phyloP scores from a whole-genome alignment of 2,113 vertebrate species.

The Poeciliopsis prolifica region DNA sequence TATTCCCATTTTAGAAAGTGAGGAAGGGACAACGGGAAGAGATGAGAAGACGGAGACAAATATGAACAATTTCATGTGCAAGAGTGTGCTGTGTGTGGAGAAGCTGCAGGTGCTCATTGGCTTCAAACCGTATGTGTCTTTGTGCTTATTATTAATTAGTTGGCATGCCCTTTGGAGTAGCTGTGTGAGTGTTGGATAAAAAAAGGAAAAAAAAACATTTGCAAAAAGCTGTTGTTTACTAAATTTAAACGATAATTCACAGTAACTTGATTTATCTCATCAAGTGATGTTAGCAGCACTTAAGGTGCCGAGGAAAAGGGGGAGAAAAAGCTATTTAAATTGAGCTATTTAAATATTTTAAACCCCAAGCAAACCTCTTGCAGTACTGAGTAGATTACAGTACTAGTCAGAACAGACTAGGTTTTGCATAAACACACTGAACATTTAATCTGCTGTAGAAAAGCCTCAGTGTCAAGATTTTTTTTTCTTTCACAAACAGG shows the following conservation, averaged over 20 bases:
- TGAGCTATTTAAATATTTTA: conserved; percentile 55
- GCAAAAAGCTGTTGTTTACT: conserved; percentile 16
- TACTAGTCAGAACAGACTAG: conserved; percentile 6
- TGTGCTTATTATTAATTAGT: conserved; percentile 25
- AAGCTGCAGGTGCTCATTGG: conserved; percentile 49
- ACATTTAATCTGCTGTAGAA: conserved; percentile 58
- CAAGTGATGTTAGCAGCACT: conserved; percentile 43
- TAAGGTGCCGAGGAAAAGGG: conserved; percentile 34
- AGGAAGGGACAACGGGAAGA: conserved; percentile 22
- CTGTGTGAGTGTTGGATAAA: not conserved
- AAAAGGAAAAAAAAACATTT: not conserved
- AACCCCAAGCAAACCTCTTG: conserved; percentile 57
- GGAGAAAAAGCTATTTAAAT: conserved; percentile 28
- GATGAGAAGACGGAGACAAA: conserved; percentile 47
- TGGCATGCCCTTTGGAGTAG: not conserved
- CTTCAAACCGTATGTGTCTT: conserved; percentile 5
- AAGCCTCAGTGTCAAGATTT: not conserved
- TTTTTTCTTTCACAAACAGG: not conserved
- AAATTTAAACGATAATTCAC: conserved; percentile 47
- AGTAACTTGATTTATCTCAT: conserved; percentile 46
- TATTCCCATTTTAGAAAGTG: conserved; percentile 71
- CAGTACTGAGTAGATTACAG: conserved; percentile 56
- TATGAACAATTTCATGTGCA: conserved; percentile 28
- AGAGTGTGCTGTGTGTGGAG: conserved; percentile 6
- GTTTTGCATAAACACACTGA: conserved; percentile 39